Base-by-base conservation (phyloP, 2,888 invertebrate genomes). In the Microchrysa polita region DNA sequence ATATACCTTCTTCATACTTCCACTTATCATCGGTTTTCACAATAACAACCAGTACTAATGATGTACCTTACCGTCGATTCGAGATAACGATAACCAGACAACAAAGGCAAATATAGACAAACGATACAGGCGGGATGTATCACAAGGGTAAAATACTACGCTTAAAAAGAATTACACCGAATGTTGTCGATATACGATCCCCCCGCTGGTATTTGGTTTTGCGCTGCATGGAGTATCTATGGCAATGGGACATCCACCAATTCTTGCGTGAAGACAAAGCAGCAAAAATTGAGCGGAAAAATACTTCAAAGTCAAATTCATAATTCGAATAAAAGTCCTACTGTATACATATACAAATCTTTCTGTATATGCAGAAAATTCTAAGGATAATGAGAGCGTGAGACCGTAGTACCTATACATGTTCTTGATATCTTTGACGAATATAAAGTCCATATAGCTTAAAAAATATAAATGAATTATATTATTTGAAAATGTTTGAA, bases 401-500 rank as follows among this genome's bases (percentile, higher is more conserved):
- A 34, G 7, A 2, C 2, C 27, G 27, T 7, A 34, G 27, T 34
- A n/a, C n/a, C n/a, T n/a, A 34, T 34, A 5, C 27, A 34, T 7
- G 27, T 5, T 34, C 27, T n/a, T n/a, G n/a, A n/a, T n/a, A n/a
- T n/a, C n/a, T n/a, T n/a, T 34, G 27, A 34, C 7, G 27, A 34
- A 7, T 34, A 34, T 2, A 7, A 34, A 34, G 7, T 34, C 27
- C n/a, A n/a, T 34, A 2, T 34, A 7, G 7, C 20, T 10, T 7
- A 2, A 18, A 55, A 18, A 55, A 9, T 16, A 55, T 9, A 16
- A 55, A 55, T 55, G 55, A 55, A 55, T 55, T 18, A 55, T 16
- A 55, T 55, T 55, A 55, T 55, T 55, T 16, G 18, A 55, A 34
- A 55, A 55, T 55, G 55, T 55, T 55, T 55, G 55, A 55, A 16